A percentile compares a stretch with the other conserved stretches of the same genome.
These are phyloP conservation scores for Synanthedon andrenaeformis DNA, from an alignment of 2,888 invertebrate genomes.

Conservation along the genomic window DNA sequence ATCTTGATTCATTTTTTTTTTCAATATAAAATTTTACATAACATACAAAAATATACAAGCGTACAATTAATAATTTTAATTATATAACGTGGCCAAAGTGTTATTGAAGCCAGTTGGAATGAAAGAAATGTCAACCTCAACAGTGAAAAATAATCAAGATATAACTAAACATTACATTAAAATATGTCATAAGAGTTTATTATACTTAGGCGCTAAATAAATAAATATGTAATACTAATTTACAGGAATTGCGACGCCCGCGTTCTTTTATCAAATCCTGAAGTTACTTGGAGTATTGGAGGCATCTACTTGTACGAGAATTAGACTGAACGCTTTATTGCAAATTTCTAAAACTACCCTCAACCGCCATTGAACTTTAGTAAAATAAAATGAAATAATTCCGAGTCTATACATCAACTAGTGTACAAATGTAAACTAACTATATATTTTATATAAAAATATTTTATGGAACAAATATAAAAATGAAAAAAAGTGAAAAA, in stretches of 20 bases:
- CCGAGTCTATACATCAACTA: too few species aligned
- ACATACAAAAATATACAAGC: constrained; percentile 8
- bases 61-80: constrained; percentile 6
- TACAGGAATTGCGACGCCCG: constrained; percentile 34
- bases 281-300: neutral
- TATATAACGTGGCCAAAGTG: constrained; percentile 3
- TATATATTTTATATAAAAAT: too few species aligned
- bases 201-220: constrained; percentile 59
- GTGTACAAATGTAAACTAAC: too few species aligned
- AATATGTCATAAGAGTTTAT: constrained; percentile 46
- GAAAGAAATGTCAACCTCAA: constrained; percentile 7
- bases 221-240: constrained; percentile 69
- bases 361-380: too few species aligned
- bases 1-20: constrained; percentile 3
- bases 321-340: too few species aligned
- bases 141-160: constrained; percentile 31
- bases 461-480: too few species aligned
- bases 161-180: constrained; percentile 29
- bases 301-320: too few species aligned
- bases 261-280: neutral
- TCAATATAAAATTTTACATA: constrained; percentile 9
- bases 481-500: too few species aligned
- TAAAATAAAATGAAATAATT: too few species aligned
- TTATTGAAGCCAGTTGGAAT: constrained; percentile 15
- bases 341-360: too few species aligned